Evolutionary conservation across 1,140 invertebrate genomes (phyloP).

Genomic region (Hycleus phaleratus): DNA sequence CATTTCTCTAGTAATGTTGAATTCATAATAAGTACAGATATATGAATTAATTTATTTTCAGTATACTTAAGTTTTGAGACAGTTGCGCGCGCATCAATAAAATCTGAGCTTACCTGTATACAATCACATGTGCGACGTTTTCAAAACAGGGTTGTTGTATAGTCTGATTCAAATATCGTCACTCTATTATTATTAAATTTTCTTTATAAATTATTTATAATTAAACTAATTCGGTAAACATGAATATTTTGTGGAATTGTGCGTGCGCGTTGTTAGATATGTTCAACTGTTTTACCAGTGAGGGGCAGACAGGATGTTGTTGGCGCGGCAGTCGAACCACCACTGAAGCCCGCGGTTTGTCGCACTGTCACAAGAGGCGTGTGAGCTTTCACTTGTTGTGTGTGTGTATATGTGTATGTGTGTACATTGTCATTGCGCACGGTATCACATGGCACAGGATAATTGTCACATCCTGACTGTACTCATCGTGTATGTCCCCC

Average conservation of each 20-base stretch:
- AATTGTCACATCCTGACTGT: not conserved
- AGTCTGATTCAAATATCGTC: no score
- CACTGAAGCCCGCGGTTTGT: constrained; percentile 36
- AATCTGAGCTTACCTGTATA: constrained; percentile 10
- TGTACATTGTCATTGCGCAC: constrained; percentile 11
- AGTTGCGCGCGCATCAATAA: constrained; percentile 14
- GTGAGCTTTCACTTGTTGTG: constrained; percentile 33
- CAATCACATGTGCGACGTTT: constrained; percentile 6
- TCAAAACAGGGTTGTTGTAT: no score
- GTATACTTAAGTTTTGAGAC: not conserved
- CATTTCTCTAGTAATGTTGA: no score
- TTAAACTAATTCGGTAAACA: no score
- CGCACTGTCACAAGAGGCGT: constrained; percentile 37
- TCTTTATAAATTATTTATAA: no score
- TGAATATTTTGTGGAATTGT: no score
- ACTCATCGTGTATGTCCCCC: no score
- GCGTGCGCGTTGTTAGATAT: no score
- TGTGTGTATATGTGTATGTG: no score
- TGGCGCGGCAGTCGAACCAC: constrained; percentile 31
- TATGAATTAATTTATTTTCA: no score
- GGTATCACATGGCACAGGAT: constrained; percentile 7
- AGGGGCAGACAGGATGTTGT: constrained; percentile 17
- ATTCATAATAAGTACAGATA: no score
- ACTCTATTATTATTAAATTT: no score
- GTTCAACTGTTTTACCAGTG: not conserved